These are phyloP conservation scores for Siniperca chuatsi DNA, from an alignment of 2,113 vertebrate genomes.

Conservation along the genomic window DNA sequence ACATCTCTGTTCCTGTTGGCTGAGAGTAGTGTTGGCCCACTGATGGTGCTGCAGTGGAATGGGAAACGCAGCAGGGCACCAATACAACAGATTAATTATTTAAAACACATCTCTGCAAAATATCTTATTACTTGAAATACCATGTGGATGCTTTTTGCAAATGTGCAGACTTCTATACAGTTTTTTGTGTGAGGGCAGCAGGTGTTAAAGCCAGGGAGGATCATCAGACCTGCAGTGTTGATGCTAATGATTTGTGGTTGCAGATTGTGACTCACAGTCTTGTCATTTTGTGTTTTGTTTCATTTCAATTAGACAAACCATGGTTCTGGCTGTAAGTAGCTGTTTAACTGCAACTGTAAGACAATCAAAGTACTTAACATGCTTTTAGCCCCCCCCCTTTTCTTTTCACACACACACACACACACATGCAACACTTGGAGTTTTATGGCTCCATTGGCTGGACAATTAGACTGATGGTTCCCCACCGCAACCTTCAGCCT, in stretches of 20 bases:
- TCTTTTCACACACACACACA: neutral
- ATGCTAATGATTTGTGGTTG: slow-evolving; percentile 60
- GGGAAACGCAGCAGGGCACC: slow-evolving; percentile 69
- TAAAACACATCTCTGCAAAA: slow-evolving; percentile 73
- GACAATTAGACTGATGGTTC: slow-evolving; percentile 49
- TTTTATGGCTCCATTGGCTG: slow-evolving; percentile 55
- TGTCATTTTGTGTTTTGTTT: slow-evolving; percentile 55
- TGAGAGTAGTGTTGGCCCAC: slow-evolving; percentile 57
- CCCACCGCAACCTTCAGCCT: slow-evolving; percentile 39
- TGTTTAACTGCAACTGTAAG: slow-evolving; percentile 67
- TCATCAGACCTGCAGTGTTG: slow-evolving; percentile 34
- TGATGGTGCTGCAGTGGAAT: slow-evolving; percentile 75
- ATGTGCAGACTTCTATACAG: slow-evolving; percentile 15
- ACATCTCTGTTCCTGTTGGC: slow-evolving; percentile 51
- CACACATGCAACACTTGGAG: slow-evolving; percentile 30
- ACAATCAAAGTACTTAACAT: slow-evolving; percentile 65
- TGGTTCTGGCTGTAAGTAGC: slow-evolving; percentile 60
- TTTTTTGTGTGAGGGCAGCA: neutral
- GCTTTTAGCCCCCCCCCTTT: slow-evolving; percentile 57
- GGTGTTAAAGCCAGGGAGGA: slow-evolving; percentile 2
- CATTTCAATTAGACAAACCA: slow-evolving; percentile 65
- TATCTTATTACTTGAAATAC: slow-evolving; percentile 59
- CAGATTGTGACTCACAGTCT: slow-evolving; percentile 43
- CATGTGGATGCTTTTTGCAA: slow-evolving; percentile 27
- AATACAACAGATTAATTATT: slow-evolving; percentile 75